Percentiles rank a stretch among this genome's conserved stretches.
phyloP scores from a whole-genome alignment of 2,797 vertebrate genomes.

The Bradypodion ventrale region DNA sequence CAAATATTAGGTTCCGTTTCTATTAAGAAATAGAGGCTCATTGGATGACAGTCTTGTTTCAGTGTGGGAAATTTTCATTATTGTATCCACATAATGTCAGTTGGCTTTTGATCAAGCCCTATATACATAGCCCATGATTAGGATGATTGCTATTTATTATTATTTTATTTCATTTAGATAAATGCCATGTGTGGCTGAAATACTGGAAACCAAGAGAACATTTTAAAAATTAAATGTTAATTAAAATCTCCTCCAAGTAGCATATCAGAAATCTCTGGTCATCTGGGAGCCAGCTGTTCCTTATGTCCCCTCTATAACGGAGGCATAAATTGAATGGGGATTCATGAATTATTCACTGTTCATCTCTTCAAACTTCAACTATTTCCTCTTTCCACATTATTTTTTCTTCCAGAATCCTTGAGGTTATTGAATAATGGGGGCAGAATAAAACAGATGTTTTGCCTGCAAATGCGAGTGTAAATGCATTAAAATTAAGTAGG shows the following conservation, averaged over 20 bases:
- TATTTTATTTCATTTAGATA: constrained; percentile 66
- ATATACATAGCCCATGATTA: constrained; percentile 51
- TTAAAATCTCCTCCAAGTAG: constrained; percentile 59
- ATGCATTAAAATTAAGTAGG: background rate
- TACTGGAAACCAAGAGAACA: constrained; percentile 62
- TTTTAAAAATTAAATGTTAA: constrained; percentile 64
- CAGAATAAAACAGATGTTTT: constrained; percentile 33
- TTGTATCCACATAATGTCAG: constrained; percentile 45
- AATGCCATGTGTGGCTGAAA: constrained; percentile 71
- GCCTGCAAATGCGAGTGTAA: background rate
- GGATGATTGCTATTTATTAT: constrained; percentile 47
- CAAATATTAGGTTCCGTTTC: background rate
- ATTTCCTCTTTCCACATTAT: constrained; percentile 42
- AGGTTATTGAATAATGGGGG: constrained; percentile 63
- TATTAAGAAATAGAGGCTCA: background rate
- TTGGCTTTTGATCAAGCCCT: constrained; percentile 59
- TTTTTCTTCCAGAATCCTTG: constrained; percentile 36
- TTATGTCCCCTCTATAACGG: constrained; percentile 26
- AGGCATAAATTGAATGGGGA: constrained; percentile 45
- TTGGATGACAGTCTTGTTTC: constrained; percentile 6
- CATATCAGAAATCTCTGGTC: constrained; percentile 57
- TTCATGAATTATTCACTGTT: constrained; percentile 39
- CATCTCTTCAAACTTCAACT: constrained; percentile 52
- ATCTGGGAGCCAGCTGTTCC: constrained; percentile 57
- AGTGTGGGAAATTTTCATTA: constrained; percentile 4